Evolutionary conservation across 2,113 vertebrate genomes (phyloP).

Genomic region (Tapirus terrestris): DNA sequence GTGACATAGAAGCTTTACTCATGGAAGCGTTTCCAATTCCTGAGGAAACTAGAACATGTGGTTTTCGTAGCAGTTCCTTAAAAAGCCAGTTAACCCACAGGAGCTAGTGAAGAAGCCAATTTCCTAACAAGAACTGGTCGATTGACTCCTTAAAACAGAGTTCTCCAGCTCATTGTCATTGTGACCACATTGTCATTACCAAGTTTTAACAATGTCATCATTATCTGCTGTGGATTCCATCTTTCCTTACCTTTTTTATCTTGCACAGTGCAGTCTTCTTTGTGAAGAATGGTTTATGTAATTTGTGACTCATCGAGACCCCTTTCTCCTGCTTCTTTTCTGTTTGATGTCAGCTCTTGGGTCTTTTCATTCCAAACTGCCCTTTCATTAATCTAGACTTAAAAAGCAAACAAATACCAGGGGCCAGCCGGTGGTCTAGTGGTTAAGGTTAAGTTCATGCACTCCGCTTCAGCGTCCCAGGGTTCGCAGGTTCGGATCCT

Average conservation of each 20-base stretch:
- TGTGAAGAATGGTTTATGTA: not conserved
- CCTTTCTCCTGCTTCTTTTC: not conserved
- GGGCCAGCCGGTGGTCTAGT: too few relatives aligned
- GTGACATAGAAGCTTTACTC: conserved; percentile 55
- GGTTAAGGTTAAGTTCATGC: too few relatives aligned
- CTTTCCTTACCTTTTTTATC: not conserved
- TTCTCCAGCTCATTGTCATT: not conserved
- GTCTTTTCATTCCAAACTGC: not conserved
- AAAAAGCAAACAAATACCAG: not conserved
- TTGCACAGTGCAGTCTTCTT: not conserved
- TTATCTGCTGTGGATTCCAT: not conserved
- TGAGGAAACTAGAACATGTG: conserved; percentile 73
- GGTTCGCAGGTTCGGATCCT: too few relatives aligned
- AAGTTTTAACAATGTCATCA: not conserved
- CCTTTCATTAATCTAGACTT: not conserved
- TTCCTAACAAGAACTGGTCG: not conserved
- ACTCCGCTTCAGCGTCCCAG: too few relatives aligned
- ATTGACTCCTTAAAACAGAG: not conserved
- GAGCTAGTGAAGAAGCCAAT: conserved; percentile 52
- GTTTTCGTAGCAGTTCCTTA: conserved; percentile 66
- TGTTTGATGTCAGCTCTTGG: not conserved
- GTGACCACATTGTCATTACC: not conserved
- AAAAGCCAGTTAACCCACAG: not conserved
- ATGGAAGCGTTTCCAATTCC: not conserved
- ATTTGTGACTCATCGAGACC: not conserved